These are phyloP conservation scores for Anolis carolinensis DNA, from an alignment of 2,113 vertebrate species.

Conservation along the genomic window DNA sequence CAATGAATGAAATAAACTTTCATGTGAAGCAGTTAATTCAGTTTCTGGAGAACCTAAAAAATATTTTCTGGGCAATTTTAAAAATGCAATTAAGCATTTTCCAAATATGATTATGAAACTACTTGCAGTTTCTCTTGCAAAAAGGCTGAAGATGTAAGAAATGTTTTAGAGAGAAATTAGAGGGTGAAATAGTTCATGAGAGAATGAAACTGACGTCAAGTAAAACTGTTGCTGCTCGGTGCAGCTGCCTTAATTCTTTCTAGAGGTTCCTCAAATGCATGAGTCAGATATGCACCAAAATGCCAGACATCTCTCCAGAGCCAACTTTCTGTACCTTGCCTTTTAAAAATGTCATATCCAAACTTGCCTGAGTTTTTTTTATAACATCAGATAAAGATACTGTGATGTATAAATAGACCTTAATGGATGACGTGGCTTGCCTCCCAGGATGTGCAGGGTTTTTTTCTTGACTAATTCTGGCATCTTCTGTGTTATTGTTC, in stretches of 20 bases:
- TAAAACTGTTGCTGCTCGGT: slow-evolving; percentile 10
- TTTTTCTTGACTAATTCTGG: neutral
- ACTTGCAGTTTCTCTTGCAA: neutral
- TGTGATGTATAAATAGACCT: neutral
- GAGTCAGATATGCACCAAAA: neutral
- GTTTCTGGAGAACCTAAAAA: neutral
- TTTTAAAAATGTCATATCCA: neutral
- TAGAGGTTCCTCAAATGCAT: neutral
- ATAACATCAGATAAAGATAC: slow-evolving; percentile 4
- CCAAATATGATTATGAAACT: neutral
- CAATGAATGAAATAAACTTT: neutral
- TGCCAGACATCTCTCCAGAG: accelerated
- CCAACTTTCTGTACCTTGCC: neutral
- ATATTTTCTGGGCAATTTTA: neutral
- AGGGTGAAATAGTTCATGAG: neutral
- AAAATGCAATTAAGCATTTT: neutral
- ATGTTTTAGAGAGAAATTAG: neutral
- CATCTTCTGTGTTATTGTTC: neutral
- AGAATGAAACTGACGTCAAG: neutral
- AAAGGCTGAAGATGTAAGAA: neutral
- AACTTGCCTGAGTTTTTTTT: slow-evolving; percentile 46
- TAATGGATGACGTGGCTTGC: slow-evolving; percentile 45
- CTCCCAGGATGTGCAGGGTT: slow-evolving; percentile 27
- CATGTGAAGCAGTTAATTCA: neutral
- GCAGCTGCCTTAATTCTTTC: accelerated